phyloP scores from a whole-genome alignment of 2,113 vertebrate species.

The Chitala chitala region DNA sequence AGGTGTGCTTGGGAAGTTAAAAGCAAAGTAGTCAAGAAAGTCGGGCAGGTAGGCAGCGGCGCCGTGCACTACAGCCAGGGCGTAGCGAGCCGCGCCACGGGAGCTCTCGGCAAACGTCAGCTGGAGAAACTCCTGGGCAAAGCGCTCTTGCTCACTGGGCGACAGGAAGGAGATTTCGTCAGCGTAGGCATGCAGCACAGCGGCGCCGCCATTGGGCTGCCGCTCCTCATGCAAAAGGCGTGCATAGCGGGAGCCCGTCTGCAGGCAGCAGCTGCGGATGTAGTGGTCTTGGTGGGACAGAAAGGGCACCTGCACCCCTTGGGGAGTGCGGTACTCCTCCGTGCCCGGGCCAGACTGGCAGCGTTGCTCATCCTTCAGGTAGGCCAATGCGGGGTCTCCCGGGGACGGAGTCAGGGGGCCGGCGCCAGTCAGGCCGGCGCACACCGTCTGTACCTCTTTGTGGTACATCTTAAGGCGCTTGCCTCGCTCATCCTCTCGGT shows the following conservation, averaged over 20 bases:
- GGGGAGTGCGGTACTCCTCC: conserved; percentile 69
- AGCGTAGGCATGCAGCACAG: conserved; percentile 89
- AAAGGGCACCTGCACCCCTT: conserved; percentile 73
- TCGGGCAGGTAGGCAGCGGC: conserved; percentile 91
- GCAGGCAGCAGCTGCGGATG: conserved; percentile 84
- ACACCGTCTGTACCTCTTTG: conserved; percentile 90
- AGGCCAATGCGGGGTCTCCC: conserved; percentile 57
- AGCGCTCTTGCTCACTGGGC: conserved; percentile 83
- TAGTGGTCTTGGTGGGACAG: conserved; percentile 89
- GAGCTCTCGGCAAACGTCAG: conserved; percentile 86
- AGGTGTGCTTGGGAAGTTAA: conserved; percentile 94
- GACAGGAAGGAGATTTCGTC: conserved; percentile 88
- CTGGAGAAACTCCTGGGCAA: conserved; percentile 87
- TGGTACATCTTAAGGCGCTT: conserved; percentile 79
- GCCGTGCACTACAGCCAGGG: conserved; percentile 87
- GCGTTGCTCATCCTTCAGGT: conserved; percentile 70
- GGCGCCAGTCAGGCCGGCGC: conserved; percentile 63
- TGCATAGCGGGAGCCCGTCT: conserved; percentile 78
- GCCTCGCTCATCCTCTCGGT: conserved; percentile 75
- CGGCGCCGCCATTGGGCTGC: conserved; percentile 90
- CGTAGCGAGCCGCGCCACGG: conserved; percentile 81
- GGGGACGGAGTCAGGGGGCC: conserved; percentile 41
- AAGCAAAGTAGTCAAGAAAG: conserved; percentile 98
- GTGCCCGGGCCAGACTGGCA: conserved; percentile 63
- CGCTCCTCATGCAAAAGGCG: conserved; percentile 88